phyloP scores from a whole-genome alignment of 2,113 vertebrate species.

The Peromyscus leucopus region DNA sequence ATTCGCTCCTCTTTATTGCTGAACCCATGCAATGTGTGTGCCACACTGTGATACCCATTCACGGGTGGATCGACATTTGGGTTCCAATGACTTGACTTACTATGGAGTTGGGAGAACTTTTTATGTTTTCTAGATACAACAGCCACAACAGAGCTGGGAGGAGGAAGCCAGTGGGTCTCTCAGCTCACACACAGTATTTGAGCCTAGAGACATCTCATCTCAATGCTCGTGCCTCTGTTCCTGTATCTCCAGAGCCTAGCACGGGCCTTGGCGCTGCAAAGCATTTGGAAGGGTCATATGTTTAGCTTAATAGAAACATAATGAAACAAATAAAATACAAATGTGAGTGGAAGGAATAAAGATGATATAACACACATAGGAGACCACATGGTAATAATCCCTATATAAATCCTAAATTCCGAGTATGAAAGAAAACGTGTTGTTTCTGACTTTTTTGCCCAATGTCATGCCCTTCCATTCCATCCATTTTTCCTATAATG shows the following conservation, averaged over 20 bases:
- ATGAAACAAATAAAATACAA: not conserved
- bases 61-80: too few species aligned
- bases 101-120: not conserved
- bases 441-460: not conserved
- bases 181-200: not conserved
- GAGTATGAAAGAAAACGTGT: not conserved
- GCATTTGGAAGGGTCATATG: not conserved
- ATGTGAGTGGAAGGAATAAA: not conserved
- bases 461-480: too few species aligned
- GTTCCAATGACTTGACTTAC: not conserved
- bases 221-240: not conserved
- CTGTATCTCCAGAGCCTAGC: not conserved
- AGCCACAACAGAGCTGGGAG: not conserved
- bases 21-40: not conserved
- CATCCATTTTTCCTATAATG: not conserved
- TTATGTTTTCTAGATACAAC: not conserved
- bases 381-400: not conserved
- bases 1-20: not conserved
- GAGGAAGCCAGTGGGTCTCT: not conserved
- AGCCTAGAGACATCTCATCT: slow-evolving; percentile 11
- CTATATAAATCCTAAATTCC: not conserved
- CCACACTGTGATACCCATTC: not conserved
- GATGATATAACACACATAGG: not conserved
- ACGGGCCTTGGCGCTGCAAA: not conserved
- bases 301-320: not conserved